phyloP scores from a whole-genome alignment of 2,888 invertebrate genomes.

The Leptogaster cylindrica region DNA sequence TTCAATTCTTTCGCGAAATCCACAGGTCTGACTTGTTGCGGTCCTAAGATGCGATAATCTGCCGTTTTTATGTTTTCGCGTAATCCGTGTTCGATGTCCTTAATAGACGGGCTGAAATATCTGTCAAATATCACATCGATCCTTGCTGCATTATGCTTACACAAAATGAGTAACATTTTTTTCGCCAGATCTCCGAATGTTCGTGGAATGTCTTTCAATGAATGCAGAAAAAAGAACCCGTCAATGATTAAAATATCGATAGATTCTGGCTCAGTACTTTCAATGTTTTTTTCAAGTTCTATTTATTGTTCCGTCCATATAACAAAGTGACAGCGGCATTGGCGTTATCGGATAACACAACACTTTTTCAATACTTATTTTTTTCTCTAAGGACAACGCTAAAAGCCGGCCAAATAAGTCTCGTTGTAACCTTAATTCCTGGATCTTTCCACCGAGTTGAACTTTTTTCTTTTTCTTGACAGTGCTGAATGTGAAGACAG shows the following conservation, averaged over 20 bases:
- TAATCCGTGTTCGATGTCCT: constrained; percentile 31
- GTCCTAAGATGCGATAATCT: constrained; percentile 4
- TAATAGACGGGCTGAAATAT: constrained; percentile 40
- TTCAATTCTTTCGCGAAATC: constrained; percentile 37
- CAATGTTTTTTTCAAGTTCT: constrained; percentile 37
- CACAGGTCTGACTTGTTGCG: constrained; percentile 15
- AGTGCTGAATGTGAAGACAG: neutral
- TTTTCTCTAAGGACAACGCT: constrained; percentile 45
- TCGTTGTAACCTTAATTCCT: constrained; percentile 50
- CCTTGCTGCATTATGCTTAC: constrained; percentile 1
- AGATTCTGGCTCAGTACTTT: constrained; percentile 42
- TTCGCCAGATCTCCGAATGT: constrained; percentile 41
- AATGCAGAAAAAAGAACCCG: constrained; percentile 54
- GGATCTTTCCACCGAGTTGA: constrained; percentile 23
- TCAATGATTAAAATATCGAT: constrained; percentile 53
- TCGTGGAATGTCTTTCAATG: constrained; percentile 35
- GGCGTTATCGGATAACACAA: constrained; percentile 52
- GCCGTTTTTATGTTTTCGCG: constrained; percentile 6
- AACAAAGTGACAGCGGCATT: constrained; percentile 52
- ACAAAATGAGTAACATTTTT: constrained; percentile 33
- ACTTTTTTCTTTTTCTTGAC: neutral
- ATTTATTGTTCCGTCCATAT: constrained; percentile 50
- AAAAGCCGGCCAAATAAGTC: constrained; percentile 53
- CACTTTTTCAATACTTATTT: constrained; percentile 47
- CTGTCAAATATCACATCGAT: constrained; percentile 40